Base-by-base conservation (phyloP, 2,113 vertebrate species). In the Hydropotes inermis region DNA sequence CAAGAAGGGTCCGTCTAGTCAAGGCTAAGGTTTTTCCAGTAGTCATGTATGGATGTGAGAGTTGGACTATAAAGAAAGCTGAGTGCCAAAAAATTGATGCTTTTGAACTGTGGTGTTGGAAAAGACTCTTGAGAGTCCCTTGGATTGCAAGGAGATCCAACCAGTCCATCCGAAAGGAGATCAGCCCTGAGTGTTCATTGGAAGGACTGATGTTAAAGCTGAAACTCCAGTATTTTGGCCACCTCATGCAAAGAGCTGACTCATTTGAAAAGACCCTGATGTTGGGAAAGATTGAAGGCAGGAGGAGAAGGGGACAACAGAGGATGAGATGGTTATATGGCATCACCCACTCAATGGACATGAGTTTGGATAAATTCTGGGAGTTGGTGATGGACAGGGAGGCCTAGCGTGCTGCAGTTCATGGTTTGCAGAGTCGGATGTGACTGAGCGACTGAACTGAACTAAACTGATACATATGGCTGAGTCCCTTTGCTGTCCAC, bases 51-150 rank as follows among this genome's bases (percentile, higher is more conserved):
- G 64, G n/a, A 67, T 21, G 33, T 36, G 64, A 67, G n/a, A 36
- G 33, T 36, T 36, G n/a, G 33, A 36, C 9, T 36, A 0, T 70
- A 6, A 36, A 70, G n/a, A 70, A 70, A 70, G 21, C 64, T 36
- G n/a, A 70, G n/a, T 0, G 0, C 19, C 0, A 0, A 70, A 70
- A 10, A 70, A 36, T 36, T 70, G 5, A 70, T 36, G 19, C 19
- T n/a, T 67, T 70, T 70, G 19, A 70, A 70, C 36, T 70, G n/a
- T 70, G 64, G 64, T 70, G 4, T 70, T 70, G 64, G n/a, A 70
- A 21, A 70, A 70, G n/a, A 36, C 64, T 21, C n/a, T 70, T 70
- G n/a, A 70, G 19, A 36, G 64, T 67, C 64, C 64, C 64, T 36
- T 67, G 64, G 64, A 67, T 33, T 67, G 64, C 64, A 67, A 67